Base-by-base conservation (phyloP, 2,113 vertebrate genomes). In the Odocoileus hemionus region DNA sequence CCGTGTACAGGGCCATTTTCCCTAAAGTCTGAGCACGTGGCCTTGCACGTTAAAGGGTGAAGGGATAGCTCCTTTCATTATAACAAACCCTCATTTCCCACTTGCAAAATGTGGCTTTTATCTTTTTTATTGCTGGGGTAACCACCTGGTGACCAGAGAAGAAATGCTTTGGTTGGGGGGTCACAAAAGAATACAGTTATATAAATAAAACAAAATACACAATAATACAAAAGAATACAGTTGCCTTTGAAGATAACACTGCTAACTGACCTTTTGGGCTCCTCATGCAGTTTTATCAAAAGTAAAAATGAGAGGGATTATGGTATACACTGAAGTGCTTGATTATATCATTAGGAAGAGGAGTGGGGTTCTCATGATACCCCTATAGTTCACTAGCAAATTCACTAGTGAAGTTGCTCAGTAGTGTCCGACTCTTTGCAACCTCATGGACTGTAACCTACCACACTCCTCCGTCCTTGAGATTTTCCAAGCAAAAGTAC, bases 351-450 rank as follows among this genome's bases (percentile, higher is more conserved):
- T 36, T 13, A 28, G 50, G 17, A 11, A 13, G 67, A 76, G 1
- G 45, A 3, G 7, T 94, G 39, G 39, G 47, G 33, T 36, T 70
- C 19, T 70, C 19, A 39, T 36, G n/a, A 70, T 70, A 70, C n/a
- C 67, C n/a, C 19, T 70, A 70, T 70, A 23, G 10, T 70, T 70
- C n/a, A 70, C 67, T 70, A 39, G 67, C 12, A 70, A 39, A 23
- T 70, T 70, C 67, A 70, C 67, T 39, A 39, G 67, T 70, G n/a
- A 70, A 70, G 9, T 70, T 2, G 2, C 0, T 70, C 67, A 70
- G 67, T 70, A 2, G 1, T 36, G 17, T 36, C n/a, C 1, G 10
- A 70, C 67, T 39, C n/a, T 36, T 36, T 70, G n/a, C 0, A 0
- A 70, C 9, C 9, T n/a, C 67, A 39, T 19, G 5, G n/a, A 70